A percentile compares a stretch with the other conserved stretches of the same genome.
Conservation (phyloP, 1,140 invertebrate genomes). For the Scaptomyza montana region DNA sequence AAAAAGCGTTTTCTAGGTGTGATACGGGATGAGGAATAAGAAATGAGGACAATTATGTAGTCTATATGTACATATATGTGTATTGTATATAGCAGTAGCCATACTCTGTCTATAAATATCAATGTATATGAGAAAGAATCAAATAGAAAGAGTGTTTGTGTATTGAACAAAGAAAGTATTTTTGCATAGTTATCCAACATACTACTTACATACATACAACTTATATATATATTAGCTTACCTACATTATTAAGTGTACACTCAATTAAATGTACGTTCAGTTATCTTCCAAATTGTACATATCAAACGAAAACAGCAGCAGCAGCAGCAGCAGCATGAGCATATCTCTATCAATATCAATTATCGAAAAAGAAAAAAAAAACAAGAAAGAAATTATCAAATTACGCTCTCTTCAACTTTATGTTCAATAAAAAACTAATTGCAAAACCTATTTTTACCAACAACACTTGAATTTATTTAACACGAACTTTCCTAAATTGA, state of each 20-base stretch:
- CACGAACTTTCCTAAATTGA: neutral
- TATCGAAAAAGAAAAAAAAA: slow-evolving; percentile 23
- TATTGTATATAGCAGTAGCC: slow-evolving; percentile 27
- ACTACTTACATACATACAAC: slow-evolving; percentile 16
- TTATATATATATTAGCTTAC: neutral
- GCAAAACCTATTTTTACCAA: slow-evolving; percentile 31
- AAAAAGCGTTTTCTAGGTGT: slow-evolving; percentile 34
- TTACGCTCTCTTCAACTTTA: slow-evolving; percentile 40
- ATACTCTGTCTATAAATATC: slow-evolving; percentile 35
- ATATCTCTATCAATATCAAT: slow-evolving; percentile 67
- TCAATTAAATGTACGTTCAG: slow-evolving; percentile 18
- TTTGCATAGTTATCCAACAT: slow-evolving; percentile 34
- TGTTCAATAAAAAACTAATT: slow-evolving; percentile 72
- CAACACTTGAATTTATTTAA: slow-evolving; percentile 7
- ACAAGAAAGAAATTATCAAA: slow-evolving; percentile 40
- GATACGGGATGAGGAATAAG: neutral
- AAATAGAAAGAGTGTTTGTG: slow-evolving; percentile 3
- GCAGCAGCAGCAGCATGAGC: slow-evolving; percentile 25
- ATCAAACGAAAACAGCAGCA: slow-evolving; percentile 22
- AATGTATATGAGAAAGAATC: slow-evolving; percentile 30
- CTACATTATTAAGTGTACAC: slow-evolving; percentile 8
- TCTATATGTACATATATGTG: slow-evolving; percentile 9
- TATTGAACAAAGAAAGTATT: slow-evolving; percentile 32
- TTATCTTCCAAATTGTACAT: slow-evolving; percentile 67
- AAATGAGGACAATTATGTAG: neutral